These are phyloP conservation scores for Pelodiscus sinensis DNA, from an alignment of 2,113 vertebrate species.

Conservation along the genomic window DNA sequence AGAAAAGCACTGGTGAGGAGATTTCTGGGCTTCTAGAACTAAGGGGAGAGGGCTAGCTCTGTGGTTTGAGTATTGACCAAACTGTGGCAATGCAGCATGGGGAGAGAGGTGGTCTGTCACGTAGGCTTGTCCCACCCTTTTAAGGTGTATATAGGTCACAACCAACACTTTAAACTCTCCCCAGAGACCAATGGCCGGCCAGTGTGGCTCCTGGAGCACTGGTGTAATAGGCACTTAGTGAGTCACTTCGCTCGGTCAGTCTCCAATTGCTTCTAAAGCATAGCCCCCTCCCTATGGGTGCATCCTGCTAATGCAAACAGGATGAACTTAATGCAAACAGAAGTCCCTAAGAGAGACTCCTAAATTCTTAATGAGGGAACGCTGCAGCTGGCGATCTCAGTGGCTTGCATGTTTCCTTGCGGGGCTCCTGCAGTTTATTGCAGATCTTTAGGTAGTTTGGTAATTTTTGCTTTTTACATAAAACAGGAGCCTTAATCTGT, in stretches of 20 bases:
- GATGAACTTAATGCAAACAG: background rate
- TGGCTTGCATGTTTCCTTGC: background rate
- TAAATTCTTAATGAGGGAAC: background rate
- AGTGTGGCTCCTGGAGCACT: background rate
- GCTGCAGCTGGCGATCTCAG: background rate
- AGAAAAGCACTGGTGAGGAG: background rate
- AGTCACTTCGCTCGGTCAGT: background rate
- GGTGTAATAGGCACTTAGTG: background rate
- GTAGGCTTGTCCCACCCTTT: background rate
- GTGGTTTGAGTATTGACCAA: too few relatives aligned
- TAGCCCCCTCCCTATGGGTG: background rate
- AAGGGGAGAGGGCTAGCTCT: too few relatives aligned
- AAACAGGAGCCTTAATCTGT: background rate
- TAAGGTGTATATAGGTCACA: background rate
- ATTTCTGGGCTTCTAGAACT: background rate
- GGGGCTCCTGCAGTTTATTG: fast-evolving
- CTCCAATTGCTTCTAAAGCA: background rate
- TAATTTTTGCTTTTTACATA: background rate
- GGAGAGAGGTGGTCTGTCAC: background rate
- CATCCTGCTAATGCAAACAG: background rate
- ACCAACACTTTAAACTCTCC: background rate
- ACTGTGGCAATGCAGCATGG: background rate
- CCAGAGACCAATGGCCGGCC: background rate
- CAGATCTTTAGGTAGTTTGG: fast-evolving
- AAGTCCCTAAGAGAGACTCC: background rate